Evolutionary conservation across 2,113 vertebrate species (phyloP).

Genomic region (Brienomyrus brachyistius): DNA sequence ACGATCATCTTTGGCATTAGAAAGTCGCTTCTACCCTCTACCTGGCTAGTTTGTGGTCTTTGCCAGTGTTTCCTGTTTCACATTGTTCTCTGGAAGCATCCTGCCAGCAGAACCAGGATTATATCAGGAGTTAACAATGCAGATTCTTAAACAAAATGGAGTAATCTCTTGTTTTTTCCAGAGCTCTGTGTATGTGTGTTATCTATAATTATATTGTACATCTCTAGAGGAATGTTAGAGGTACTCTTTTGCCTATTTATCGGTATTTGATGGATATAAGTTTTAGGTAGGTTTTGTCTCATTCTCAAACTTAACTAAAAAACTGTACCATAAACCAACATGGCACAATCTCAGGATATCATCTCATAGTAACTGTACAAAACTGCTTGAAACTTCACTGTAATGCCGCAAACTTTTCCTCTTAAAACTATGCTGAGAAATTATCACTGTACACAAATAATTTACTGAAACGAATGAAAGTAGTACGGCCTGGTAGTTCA

Average conservation of each 20-base stretch:
- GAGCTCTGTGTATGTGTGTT: too few relatives aligned
- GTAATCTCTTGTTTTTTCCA: too few relatives aligned
- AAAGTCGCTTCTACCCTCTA: neutral
- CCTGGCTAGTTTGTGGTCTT: neutral
- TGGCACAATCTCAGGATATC: neutral
- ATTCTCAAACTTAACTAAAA: neutral
- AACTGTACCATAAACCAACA: neutral
- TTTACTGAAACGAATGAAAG: neutral
- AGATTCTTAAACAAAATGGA: too few relatives aligned
- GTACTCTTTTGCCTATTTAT: neutral
- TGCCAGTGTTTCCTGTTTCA: neutral
- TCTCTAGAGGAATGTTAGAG: neutral
- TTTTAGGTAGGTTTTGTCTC: neutral
- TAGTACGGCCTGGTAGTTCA: neutral
- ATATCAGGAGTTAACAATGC: too few relatives aligned
- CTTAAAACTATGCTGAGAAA: neutral
- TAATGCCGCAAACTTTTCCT: neutral
- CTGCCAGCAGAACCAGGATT: too few relatives aligned
- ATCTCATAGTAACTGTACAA: neutral
- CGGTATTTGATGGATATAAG: neutral
- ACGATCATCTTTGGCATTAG: neutral
- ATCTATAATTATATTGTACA: neutral
- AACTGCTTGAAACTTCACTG: neutral
- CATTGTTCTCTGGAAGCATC: neutral
- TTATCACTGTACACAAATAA: neutral